These are phyloP conservation scores for Denticeps clupeoides DNA, from an alignment of 2,797 vertebrate species.

Conservation along the genomic window DNA sequence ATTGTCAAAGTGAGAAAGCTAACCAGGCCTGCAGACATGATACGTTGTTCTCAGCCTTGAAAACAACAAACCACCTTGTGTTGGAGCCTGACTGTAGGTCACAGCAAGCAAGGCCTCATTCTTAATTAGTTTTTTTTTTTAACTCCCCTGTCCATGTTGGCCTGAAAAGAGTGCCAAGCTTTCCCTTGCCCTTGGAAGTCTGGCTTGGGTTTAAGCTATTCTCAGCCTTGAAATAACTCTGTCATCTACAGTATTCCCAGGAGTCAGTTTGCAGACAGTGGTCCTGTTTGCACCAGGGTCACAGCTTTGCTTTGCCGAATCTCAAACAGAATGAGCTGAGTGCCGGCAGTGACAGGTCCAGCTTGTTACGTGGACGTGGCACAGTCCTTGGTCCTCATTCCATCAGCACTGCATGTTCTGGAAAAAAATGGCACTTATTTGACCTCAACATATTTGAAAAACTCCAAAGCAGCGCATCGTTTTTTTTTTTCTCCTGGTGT, in stretches of 20 bases:
- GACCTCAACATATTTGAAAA: too few species aligned
- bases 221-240: slow-evolving; percentile 64
- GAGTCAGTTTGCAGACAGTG: slow-evolving; percentile 52
- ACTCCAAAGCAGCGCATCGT: too few species aligned
- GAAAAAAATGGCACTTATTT: too few species aligned
- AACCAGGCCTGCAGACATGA: slow-evolving; percentile 47
- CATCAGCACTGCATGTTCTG: too few species aligned
- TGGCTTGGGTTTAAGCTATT: slow-evolving; percentile 55
- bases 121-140: slow-evolving; percentile 37
- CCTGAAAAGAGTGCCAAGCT: slow-evolving; percentile 46
- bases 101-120: slow-evolving; percentile 25
- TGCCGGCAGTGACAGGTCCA: slow-evolving; percentile 51
- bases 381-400: too few species aligned
- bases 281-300: slow-evolving; percentile 53
- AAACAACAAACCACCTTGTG: slow-evolving; percentile 47
- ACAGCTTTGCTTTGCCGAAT: slow-evolving; percentile 65
- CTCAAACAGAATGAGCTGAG: slow-evolving; percentile 52
- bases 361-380: too few species aligned
- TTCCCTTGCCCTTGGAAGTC: slow-evolving; percentile 42
- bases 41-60: slow-evolving; percentile 45
- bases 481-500: too few species aligned
- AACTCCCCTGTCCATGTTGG: slow-evolving; percentile 14
- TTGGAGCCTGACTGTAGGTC: slow-evolving; percentile 35
- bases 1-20: slow-evolving; percentile 55
- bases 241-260: slow-evolving; percentile 60